These are phyloP conservation scores for Smittia aterrima DNA, from an alignment of 2,888 invertebrate genomes.

Conservation along the genomic window DNA sequence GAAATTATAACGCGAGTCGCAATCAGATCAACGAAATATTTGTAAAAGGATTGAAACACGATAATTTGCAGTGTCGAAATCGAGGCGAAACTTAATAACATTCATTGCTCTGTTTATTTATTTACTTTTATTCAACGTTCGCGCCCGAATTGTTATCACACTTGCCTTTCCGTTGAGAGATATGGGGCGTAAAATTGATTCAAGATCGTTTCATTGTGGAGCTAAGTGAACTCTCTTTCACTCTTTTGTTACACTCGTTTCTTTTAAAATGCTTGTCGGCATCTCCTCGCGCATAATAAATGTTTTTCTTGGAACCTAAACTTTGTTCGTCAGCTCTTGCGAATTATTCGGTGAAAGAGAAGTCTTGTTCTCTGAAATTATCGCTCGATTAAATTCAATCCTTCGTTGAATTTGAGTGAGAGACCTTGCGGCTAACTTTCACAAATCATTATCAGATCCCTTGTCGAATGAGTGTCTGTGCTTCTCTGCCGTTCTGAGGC, in stretches of 20 bases:
- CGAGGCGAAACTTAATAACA: too few relatives aligned
- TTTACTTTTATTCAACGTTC: too few relatives aligned
- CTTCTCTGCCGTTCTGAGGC: too few relatives aligned
- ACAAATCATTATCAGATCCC: not conserved
- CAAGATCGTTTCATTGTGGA: not conserved
- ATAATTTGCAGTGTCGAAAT: too few relatives aligned
- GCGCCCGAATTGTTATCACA: not conserved
- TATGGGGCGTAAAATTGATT: conserved; percentile 10
- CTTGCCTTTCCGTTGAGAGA: not conserved
- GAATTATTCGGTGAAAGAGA: not conserved
- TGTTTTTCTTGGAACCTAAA: not conserved
- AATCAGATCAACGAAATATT: too few relatives aligned
- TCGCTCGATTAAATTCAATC: too few relatives aligned
- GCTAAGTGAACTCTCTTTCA: not conserved
- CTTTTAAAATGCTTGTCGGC: not conserved
- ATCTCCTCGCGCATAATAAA: not conserved
- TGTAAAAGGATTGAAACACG: too few relatives aligned
- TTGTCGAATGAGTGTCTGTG: not conserved
- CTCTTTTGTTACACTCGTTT: not conserved
- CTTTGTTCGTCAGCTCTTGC: not conserved
- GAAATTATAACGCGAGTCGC: too few relatives aligned
- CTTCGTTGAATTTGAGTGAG: too few relatives aligned
- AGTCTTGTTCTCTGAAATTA: not conserved
- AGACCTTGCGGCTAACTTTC: too few relatives aligned
- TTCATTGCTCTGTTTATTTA: too few relatives aligned